phyloP scores from a whole-genome alignment of 1,140 invertebrate genomes.

The Bombus balteatus region DNA sequence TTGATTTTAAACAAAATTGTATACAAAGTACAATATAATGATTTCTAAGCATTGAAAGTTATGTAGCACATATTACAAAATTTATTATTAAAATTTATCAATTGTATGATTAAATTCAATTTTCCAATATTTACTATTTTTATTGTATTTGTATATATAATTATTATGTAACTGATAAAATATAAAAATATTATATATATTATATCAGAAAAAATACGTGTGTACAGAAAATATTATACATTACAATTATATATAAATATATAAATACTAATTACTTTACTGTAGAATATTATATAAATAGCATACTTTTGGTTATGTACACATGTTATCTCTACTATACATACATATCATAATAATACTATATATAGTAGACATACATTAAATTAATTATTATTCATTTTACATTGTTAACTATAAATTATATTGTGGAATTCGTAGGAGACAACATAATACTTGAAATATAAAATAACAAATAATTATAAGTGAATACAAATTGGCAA shows the following conservation, averaged over 20 bases:
- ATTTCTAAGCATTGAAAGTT: neutral
- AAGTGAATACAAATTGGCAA: constrained; percentile 48
- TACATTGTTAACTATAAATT: constrained; percentile 3
- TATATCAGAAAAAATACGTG: too few relatives aligned
- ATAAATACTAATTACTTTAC: constrained; percentile 25
- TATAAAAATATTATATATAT: neutral
- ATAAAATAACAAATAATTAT: constrained; percentile 42
- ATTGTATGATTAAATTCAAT: neutral
- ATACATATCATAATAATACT: constrained; percentile 3
- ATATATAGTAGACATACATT: neutral
- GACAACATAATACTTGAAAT: constrained; percentile 38
- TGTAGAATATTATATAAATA: constrained; percentile 13
- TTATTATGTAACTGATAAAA: constrained; percentile 1
- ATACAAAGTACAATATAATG: neutral
- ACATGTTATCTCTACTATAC: constrained; percentile 2
- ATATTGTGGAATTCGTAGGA: constrained; percentile 61
- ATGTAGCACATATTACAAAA: neutral
- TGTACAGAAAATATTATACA: neutral
- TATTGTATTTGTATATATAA: neutral
- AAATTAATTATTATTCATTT: neutral
- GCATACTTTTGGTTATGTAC: constrained; percentile 27
- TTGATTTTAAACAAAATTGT: neutral
- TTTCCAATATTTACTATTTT: neutral
- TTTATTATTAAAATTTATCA: neutral
- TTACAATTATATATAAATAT: neutral